Conservation (phyloP, 2,888 invertebrate species). For the Apodemia hepburni region DNA sequence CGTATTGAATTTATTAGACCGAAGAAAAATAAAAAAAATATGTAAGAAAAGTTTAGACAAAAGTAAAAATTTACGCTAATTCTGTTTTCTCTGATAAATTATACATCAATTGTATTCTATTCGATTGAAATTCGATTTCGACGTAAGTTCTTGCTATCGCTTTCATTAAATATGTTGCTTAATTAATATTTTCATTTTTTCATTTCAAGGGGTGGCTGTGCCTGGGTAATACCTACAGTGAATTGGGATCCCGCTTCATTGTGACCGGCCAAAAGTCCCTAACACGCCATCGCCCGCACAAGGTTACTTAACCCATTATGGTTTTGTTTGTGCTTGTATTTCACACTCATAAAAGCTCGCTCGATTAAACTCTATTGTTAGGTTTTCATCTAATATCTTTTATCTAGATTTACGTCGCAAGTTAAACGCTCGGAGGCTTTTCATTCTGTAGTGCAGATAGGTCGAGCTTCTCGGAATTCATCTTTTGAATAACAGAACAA, state of each 20-base stretch:
- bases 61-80: no score
- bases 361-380: slow-evolving; percentile 22
- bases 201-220: slow-evolving; percentile 52
- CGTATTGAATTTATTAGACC: no score
- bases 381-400: slow-evolving; percentile 23
- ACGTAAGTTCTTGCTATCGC: no score
- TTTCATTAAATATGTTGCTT: no score
- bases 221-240: slow-evolving; percentile 69
- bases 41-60: no score
- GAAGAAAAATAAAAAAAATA: no score
- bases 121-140: no score
- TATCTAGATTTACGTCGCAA: slow-evolving; percentile 23
- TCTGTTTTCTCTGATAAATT: no score
- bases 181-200: slow-evolving; percentile 33
- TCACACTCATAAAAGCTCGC: slow-evolving; percentile 26
- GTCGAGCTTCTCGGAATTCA: slow-evolving; percentile 2
- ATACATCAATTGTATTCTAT: no score
- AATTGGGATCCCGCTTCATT: slow-evolving; percentile 65
- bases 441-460: slow-evolving; percentile 12
- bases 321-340: slow-evolving; percentile 18
- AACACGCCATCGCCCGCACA: slow-evolving; percentile 26
- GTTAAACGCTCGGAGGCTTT: slow-evolving; percentile 22
- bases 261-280: slow-evolving; percentile 36
- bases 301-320: slow-evolving; percentile 26
- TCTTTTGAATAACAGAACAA: slow-evolving; percentile 12